Evolutionary conservation across 1,140 invertebrate genomes (phyloP), one percentile per base, ranked within the genome.

Genomic region (Kradibia gibbosae): DNA sequence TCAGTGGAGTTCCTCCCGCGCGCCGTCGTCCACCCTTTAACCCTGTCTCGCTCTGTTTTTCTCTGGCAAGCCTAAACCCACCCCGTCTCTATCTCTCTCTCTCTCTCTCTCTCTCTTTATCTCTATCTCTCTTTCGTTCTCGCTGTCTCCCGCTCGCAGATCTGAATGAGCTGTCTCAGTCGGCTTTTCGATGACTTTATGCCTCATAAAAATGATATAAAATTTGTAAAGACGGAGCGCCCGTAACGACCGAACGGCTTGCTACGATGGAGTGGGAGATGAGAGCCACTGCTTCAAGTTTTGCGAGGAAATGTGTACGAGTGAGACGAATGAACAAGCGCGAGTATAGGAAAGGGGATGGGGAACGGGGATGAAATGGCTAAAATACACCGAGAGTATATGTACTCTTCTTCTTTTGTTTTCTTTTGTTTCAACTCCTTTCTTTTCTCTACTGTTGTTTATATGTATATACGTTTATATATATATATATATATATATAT

Each of bases 151-250:
- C 76, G 25, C 25, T n/a, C 42, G 17, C 8, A 10, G 42, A 36
- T n/a, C 42, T 20, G 42, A 45, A 34, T 42, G 25, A 45, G 28
- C 83, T 80, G 67, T 78, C 77, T 80, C 72, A 81, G 86, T 84
- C 87, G 87, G 85, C 88, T 90, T 88, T 88, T 88, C 87, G 89
- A 87, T 87, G 87, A 91, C 88, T 90, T 90, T 91, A 91, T 90
- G 90, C 86, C 86, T 90, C 89, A 89, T 91, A 91, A 91, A 91
- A 91, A 89, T 89, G 86, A 90, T 90, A 90, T 90, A 91, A 90
- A 91, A 91, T 91, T 91, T 91, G 90, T 91, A 90, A 90, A 90
- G 89, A 91, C 87, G 87, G 86, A 88, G 55, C 34, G 80, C 78
- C 75, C 85, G 87, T 89, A 89, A 90, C 88, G 88, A 90, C 86